Evolutionary conservation across 2,113 vertebrate species (phyloP), one percentile per base, ranked within the genome.

Genomic region (Silurus asotus): DNA sequence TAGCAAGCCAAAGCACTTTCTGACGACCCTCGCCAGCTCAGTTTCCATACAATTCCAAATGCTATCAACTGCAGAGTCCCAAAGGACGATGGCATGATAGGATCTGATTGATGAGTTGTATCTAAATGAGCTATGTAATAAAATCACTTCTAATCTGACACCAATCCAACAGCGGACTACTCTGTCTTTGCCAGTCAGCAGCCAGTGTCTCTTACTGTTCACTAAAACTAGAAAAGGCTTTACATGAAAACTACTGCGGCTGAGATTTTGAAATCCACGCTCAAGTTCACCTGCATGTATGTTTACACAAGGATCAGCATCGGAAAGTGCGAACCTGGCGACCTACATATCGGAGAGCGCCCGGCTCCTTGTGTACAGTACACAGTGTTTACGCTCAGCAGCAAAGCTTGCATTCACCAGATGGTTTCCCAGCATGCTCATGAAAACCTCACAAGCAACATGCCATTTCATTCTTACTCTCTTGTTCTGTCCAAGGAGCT

Each of bases 271-370:
- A 62, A 13, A 14, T 65, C 62, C 17, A 23, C 8, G 62, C 65
- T 74, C 67, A 56, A 59, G 59, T 85, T 82, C 51, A 56, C 69
- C 67, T 70, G 84, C 61, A 53, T 5, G 5, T 81, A 20, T 64
- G 45, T 81, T 17, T 15, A 15, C 83, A 55, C 72, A 53, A 15
- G 72, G 84, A 83, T 82, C 77, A 51, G 28, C 69, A 49, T 82
- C 8, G 6, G 53, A 79, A 37, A 61, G 23, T 75, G 61, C 25
- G 56, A 86, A 59, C 67, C 59, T 58, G 85, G 55, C 61, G 83
- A 87, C 88, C 88, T 87, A 89, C 88, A 83, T 87, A 87, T 89
- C 25, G 13, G 37, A 51, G 69, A 76, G 67, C 70, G 20, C 56
- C 37, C 5, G 51, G 45, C 81, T 89, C 85, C 69, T 80, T 59